Evolutionary conservation across 2,888 invertebrate species (phyloP).

Genomic region (Trissolcus brochymenae): DNA sequence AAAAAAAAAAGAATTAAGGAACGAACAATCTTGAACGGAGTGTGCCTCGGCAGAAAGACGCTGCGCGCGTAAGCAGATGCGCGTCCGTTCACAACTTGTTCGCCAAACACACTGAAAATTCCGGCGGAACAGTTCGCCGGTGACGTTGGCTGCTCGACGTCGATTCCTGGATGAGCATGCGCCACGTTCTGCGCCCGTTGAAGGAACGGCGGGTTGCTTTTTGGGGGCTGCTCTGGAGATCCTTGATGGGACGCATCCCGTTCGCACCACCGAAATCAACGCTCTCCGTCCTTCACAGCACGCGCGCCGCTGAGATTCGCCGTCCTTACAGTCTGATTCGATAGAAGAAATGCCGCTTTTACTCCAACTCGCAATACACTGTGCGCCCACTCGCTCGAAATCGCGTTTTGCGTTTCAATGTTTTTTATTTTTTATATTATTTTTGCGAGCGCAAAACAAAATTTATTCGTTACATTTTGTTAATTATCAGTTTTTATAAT

Average conservation of each 20-base stretch:
- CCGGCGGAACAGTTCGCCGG: conserved; percentile 71
- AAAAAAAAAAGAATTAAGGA: too few relatives aligned
- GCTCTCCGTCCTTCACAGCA: conserved; percentile 47
- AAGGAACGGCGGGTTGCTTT: conserved; percentile 56
- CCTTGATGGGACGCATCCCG: conserved; percentile 54
- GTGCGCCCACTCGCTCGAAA: not conserved
- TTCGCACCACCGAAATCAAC: conserved; percentile 48
- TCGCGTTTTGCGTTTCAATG: too few relatives aligned
- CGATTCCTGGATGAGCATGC: conserved; percentile 74
- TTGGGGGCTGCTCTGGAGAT: conserved; percentile 55
- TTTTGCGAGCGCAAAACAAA: too few relatives aligned
- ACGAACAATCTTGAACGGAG: not conserved
- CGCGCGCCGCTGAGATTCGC: conserved; percentile 51
- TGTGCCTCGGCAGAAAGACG: conserved; percentile 24
- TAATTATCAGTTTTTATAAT: too few relatives aligned
- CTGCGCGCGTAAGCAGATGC: conserved; percentile 56
- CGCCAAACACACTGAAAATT: conserved; percentile 75
- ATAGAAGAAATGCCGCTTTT: conserved; percentile 45
- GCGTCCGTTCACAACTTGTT: conserved; percentile 75
- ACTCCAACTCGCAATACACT: conserved; percentile 36
- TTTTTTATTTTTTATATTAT: too few relatives aligned
- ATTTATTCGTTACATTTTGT: too few relatives aligned
- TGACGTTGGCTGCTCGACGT: conserved; percentile 70
- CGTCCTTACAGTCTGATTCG: conserved; percentile 47
- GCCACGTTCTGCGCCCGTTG: conserved; percentile 68